Percentiles rank a stretch among this genome's conserved stretches.
Conservation (phyloP, 2,888 invertebrate genomes). For the Tachina lurida region DNA sequence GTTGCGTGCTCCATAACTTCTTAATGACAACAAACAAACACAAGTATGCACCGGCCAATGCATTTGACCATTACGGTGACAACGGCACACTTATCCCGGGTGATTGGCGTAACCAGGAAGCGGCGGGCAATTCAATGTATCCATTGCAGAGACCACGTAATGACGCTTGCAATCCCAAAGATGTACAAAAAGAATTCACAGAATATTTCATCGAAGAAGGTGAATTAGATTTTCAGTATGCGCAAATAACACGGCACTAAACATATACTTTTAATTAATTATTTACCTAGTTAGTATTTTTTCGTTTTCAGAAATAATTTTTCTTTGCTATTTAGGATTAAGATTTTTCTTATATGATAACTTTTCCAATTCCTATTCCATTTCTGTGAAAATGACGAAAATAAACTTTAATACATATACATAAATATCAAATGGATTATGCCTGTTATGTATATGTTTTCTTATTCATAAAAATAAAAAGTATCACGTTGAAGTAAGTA, state of each 20-base stretch:
- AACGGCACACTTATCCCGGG: no score
- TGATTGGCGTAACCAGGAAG: background rate
- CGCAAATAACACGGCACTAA: background rate
- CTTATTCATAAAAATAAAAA: no score
- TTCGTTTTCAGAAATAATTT: background rate
- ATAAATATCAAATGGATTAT: no score
- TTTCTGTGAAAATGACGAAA: no score
- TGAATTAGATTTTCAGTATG: background rate
- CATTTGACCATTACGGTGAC: no score
- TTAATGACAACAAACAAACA: no score
- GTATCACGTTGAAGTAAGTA: no score
- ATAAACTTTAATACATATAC: no score
- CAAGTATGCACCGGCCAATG: no score
- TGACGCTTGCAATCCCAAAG: background rate
- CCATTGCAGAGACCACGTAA: background rate
- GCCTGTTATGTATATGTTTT: no score
- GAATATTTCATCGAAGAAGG: background rate
- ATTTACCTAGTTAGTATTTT: background rate
- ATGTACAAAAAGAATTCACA: slow-evolving; percentile 30
- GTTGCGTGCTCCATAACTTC: background rate
- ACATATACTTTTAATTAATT: background rate
- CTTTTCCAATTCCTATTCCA: no score
- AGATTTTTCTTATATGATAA: background rate
- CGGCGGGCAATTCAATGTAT: no score
- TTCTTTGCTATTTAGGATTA: background rate